Evolutionary conservation across 2,888 invertebrate genomes (phyloP), one percentile per base, ranked within the genome.

Genomic region (Anorthoa munda): DNA sequence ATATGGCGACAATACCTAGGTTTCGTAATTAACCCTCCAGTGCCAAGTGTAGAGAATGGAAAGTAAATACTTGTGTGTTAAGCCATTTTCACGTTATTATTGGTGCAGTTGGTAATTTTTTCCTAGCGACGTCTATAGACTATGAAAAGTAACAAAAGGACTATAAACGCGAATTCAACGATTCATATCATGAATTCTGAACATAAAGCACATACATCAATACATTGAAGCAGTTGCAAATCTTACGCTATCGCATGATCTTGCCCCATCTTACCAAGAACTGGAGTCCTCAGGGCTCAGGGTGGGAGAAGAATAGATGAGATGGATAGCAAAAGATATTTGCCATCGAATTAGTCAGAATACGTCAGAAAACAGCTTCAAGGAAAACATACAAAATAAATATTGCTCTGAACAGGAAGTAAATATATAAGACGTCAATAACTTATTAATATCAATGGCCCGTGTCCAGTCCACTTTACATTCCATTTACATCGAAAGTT

Each of bases 41-140:
- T 79, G 81, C 81, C 81, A 81, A 80, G 56, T 55, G 17, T 9
- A 21, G 59, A 59, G 66, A 74, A 83, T 65, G 13, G 72, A 83
- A 72, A 83, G 81, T 79, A 12, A 15, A 26, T 60, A 13, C 39
- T 67, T 65, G 45, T 31, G 56, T 55, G 17, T 21, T 26, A 48
- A 23, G 46, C 5, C 0, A 48, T 48, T 79, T 72, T 46, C 31
- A 23, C 21, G 72, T 53, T 45, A 63, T 69, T 13, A 50, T n/a
- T n/a, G 21, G 45, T 56, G 70, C 39, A 21, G 26, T 60, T 58
- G 12, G 23, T 15, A 13, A 55, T 31, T 11, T 26, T 12, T 48
- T 23, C n/a, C 48, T 53, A 2, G 45, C 2, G 5, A 17, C n/a
- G 9, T 13, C 31, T 3, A 26, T 31, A 17, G 48, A 48, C 48